phyloP scores from a whole-genome alignment of 2,113 vertebrate genomes.

The Thinocorus orbignyianus region DNA sequence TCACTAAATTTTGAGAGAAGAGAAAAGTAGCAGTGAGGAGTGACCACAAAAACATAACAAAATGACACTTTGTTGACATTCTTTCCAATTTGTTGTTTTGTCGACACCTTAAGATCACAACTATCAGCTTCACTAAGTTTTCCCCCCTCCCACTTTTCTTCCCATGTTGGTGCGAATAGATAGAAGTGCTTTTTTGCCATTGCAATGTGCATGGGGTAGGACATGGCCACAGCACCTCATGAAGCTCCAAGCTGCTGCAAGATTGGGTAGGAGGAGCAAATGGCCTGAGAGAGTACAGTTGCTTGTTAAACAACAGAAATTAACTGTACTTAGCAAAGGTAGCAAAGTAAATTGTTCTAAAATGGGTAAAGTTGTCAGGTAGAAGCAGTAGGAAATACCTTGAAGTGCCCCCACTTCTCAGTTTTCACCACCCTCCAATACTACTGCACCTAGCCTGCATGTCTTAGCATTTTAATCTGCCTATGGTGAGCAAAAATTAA shows the following conservation, averaged over 20 bases:
- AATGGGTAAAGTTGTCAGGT: neutral
- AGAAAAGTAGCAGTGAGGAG: neutral
- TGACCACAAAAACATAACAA: neutral
- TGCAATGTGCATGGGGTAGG: neutral
- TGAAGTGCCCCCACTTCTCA: neutral
- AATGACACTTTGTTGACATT: neutral
- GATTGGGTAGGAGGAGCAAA: neutral
- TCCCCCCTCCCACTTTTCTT: neutral
- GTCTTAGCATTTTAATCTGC: neutral
- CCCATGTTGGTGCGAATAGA: neutral
- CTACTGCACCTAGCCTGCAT: neutral
- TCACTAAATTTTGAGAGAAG: neutral
- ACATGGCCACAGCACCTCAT: neutral
- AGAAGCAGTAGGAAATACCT: neutral
- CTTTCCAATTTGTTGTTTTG: neutral
- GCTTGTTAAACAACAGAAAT: neutral
- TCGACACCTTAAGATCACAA: neutral
- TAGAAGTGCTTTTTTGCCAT: neutral
- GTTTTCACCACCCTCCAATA: neutral
- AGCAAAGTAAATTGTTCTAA: neutral
- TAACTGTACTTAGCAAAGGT: neutral
- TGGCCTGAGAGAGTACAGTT: neutral
- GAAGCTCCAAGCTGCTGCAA: neutral
- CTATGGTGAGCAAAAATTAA: neutral
- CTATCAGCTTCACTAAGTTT: neutral